Conservation (phyloP, 2,797 vertebrate genomes). For the Microctenopoma lineatum region DNA sequence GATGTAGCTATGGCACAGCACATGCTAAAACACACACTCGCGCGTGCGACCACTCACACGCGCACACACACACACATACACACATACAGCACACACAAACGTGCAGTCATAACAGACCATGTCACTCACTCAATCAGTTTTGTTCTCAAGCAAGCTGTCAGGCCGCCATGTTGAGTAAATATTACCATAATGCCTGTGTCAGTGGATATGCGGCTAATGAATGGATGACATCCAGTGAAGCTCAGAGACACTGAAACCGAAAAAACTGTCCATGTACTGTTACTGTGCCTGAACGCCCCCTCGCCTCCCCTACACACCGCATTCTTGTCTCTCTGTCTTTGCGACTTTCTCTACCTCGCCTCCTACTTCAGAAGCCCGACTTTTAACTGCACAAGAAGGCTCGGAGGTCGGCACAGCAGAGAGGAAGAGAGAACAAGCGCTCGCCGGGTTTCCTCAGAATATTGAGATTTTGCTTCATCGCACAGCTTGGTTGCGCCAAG, state of each 20-base stretch:
- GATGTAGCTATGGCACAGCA: slow-evolving; percentile 75
- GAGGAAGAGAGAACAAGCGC: slow-evolving; percentile 22
- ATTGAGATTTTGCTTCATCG: slow-evolving; percentile 28
- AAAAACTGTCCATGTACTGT: slow-evolving; percentile 57
- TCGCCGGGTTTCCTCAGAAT: slow-evolving; percentile 38
- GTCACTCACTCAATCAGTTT: slow-evolving; percentile 74
- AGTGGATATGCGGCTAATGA: slow-evolving; percentile 76
- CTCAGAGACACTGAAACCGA: slow-evolving; percentile 64
- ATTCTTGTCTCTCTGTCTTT: slow-evolving; percentile 13
- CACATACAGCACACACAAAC: slow-evolving; percentile 42
- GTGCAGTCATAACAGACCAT: slow-evolving; percentile 66
- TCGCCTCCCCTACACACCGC: slow-evolving; percentile 16
- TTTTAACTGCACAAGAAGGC: slow-evolving; percentile 12
- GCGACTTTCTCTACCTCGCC: slow-evolving; percentile 15
- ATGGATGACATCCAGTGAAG: slow-evolving; percentile 71
- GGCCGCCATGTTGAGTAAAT: slow-evolving; percentile 77
- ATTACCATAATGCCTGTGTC: slow-evolving; percentile 77
- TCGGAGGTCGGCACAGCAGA: slow-evolving; percentile 37
- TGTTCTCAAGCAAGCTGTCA: slow-evolving; percentile 77
- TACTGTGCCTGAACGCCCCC: slow-evolving; percentile 34
- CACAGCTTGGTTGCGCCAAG: slow-evolving; percentile 37
- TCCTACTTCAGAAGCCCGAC: slow-evolving; percentile 15
- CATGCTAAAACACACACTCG: slow-evolving; percentile 72
- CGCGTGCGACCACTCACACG: slow-evolving; percentile 9
- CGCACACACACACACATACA: slow-evolving; percentile 29